These are phyloP conservation scores for Psittacula cyanocephala DNA, from an alignment of 2,113 vertebrate genomes.

Conservation along the genomic window DNA sequence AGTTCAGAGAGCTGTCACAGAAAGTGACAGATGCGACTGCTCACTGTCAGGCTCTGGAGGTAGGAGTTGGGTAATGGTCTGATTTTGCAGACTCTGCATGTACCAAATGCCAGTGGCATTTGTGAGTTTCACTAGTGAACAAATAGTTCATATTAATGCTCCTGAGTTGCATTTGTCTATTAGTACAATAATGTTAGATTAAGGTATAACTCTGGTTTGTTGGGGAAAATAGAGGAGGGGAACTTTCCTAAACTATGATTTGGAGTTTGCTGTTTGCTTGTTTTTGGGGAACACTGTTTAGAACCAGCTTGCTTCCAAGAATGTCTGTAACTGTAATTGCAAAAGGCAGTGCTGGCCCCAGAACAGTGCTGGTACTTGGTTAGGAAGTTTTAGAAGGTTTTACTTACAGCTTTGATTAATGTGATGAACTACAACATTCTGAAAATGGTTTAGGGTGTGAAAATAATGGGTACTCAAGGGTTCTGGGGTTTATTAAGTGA, in stretches of 20 bases:
- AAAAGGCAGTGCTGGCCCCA: background rate
- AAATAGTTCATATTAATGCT: background rate
- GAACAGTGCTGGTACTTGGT: background rate
- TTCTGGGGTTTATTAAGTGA: background rate
- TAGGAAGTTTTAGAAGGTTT: background rate
- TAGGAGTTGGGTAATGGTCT: background rate
- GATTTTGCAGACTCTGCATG: background rate
- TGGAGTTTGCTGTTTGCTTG: background rate
- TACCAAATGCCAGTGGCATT: background rate
- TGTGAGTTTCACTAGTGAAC: background rate
- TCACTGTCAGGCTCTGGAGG: slow-evolving; percentile 75
- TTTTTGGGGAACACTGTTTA: background rate
- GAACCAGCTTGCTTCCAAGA: background rate
- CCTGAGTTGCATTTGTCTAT: background rate
- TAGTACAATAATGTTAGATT: background rate
- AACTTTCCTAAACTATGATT: background rate
- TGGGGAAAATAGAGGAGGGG: no score
- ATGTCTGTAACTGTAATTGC: background rate
- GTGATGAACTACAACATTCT: background rate
- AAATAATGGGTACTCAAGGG: background rate
- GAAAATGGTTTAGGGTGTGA: background rate
- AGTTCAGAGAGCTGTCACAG: slow-evolving; percentile 68
- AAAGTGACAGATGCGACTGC: slow-evolving; percentile 59
- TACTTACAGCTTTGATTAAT: background rate
- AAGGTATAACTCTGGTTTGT: background rate